Percentiles rank a stretch among this genome's conserved stretches.
phyloP scores from a whole-genome alignment of 2,797 vertebrate genomes.

The Mycteria americana region DNA sequence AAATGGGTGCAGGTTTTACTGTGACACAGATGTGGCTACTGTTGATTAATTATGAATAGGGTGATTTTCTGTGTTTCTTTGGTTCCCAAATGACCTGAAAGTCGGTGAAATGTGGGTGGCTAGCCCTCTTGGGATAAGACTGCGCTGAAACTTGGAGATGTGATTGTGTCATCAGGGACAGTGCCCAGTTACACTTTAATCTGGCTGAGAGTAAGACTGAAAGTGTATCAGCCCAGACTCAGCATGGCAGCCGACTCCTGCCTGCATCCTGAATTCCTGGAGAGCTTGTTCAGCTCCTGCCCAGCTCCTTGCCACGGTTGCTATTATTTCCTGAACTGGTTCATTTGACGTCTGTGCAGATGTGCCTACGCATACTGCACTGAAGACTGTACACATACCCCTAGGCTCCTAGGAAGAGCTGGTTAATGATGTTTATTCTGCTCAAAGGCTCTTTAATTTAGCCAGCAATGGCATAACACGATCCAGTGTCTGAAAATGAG shows the following conservation, averaged over 20 bases:
- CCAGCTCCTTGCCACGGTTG: not conserved
- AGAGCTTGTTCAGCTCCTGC: not conserved
- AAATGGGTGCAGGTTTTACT: not conserved
- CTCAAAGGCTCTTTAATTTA: not conserved
- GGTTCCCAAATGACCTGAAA: not conserved
- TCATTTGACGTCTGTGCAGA: not conserved
- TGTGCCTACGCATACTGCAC: not conserved
- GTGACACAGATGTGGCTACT: not conserved
- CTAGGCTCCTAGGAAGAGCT: not conserved
- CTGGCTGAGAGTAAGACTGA: not conserved
- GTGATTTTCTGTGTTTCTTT: not conserved
- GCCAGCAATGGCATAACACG: not conserved
- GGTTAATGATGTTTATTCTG: not conserved
- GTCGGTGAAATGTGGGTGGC: not conserved
- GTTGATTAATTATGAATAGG: not conserved
- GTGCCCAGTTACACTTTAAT: not conserved
- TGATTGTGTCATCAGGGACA: not conserved
- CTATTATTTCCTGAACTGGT: not conserved
- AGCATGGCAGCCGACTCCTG: accelerated
- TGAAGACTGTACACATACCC: not conserved
- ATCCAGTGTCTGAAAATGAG: not conserved
- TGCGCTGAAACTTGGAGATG: not conserved
- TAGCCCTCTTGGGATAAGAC: not conserved
- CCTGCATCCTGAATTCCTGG: not conserved
- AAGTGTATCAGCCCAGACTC: not conserved